phyloP scores from a whole-genome alignment of 2,797 vertebrate genomes.

The Nannoperca obscura region DNA sequence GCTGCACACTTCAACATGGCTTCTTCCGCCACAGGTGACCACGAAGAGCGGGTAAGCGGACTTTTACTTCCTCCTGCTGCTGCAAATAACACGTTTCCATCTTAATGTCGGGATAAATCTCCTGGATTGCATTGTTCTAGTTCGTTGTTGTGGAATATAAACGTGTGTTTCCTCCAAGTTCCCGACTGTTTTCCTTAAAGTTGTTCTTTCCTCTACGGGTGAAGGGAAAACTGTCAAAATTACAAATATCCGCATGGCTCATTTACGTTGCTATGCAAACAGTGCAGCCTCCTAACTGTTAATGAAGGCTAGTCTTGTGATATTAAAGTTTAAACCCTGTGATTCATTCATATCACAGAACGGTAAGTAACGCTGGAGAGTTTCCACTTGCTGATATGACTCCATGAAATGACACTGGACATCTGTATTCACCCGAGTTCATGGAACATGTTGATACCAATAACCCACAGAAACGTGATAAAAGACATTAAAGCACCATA shows the following conservation, averaged over 20 bases:
- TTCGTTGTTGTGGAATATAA: background rate
- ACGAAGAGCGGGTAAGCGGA: slow-evolving; percentile 69
- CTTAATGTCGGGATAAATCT: background rate
- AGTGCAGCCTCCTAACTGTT: background rate
- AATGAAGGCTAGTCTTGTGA: background rate
- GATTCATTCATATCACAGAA: background rate
- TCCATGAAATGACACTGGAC: background rate
- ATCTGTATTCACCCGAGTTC: background rate
- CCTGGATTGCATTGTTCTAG: rapidly evolving
- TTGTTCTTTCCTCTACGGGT: background rate
- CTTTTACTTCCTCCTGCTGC: background rate
- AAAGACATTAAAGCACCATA: background rate
- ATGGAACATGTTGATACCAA: background rate
- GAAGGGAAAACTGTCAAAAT: background rate
- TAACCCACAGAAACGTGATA: background rate
- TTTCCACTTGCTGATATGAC: background rate
- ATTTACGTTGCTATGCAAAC: background rate
- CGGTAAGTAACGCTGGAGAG: background rate
- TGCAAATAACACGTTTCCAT: background rate
- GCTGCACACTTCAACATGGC: slow-evolving; percentile 71
- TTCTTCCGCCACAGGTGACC: slow-evolving; percentile 78
- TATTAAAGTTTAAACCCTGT: background rate
- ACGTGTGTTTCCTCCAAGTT: background rate
- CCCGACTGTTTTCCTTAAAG: background rate
- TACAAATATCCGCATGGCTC: too few relatives aligned